Evolutionary conservation across 1,140 invertebrate species (phyloP), one percentile per base, ranked within the genome.

Genomic region (Eriocheir sinensis): DNA sequence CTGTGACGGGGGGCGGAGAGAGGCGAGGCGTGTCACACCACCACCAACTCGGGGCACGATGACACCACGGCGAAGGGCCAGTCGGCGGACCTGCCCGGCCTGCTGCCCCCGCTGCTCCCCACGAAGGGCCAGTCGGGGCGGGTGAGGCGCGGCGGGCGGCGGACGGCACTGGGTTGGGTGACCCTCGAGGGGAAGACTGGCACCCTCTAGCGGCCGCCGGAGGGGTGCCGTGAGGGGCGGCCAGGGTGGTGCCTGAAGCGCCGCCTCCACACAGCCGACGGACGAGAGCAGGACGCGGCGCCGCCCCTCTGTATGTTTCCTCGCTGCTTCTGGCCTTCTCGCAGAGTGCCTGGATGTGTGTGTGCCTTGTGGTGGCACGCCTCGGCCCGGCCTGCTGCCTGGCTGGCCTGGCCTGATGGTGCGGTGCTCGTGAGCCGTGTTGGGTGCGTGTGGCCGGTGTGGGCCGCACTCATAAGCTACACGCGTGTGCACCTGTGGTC

Each of bases 401-500:
- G n/a, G n/a, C n/a, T n/a, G n/a, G n/a, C n/a, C n/a, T n/a, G n/a
- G n/a, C n/a, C n/a, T n/a, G n/a, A n/a, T n/a, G 91, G 72, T 90
- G 40, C 44, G n/a, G 79, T 83, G 80, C 44, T 92, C 30, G 89
- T 90, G 48, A 72, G 48, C 17, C 48, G 48, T 72, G 89, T 34
- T 60, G 93, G n/a, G 89, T 90, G 89, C 48, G 72, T 60, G 89
- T 85, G 93, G 93, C 93, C 93, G 93, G 89, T 81, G 88, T 81
- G 72, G 88, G 86, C 93, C 93, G 89, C 92, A 41, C 93, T 94
- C 93, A 94, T 90, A 94, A 44, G 88, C 93, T 83, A 40, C 88
- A 60, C 88, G 89, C 88, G 41, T 91, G 93, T 91, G 93, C 93
- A 91, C 93, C 93, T 94, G 93, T 85, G 93, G 60, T 94, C 93